A percentile compares a stretch with the other conserved stretches of the same genome.
These are phyloP conservation scores for Dasysyrphus tricinctus DNA, from an alignment of 2,888 invertebrate species.

Conservation along the genomic window DNA sequence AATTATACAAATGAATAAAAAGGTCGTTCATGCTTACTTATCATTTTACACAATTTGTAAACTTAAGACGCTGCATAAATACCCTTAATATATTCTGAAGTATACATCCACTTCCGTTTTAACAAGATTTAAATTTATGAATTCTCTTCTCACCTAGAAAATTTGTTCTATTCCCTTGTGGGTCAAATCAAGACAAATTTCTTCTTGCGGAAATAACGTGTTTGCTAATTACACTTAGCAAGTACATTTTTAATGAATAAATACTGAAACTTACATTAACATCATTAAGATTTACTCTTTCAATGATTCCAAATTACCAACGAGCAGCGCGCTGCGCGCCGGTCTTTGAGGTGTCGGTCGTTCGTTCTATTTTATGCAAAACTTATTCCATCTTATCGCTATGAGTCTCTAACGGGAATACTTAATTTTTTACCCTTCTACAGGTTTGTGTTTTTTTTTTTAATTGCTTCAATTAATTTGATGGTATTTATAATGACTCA, in stretches of 20 bases:
- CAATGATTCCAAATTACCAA: conserved; percentile 4
- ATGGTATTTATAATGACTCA: conserved; percentile 58
- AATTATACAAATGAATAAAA: too few relatives aligned
- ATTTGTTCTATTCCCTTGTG: conserved; percentile 16
- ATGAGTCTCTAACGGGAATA: neutral
- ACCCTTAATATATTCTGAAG: neutral
- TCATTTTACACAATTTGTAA: too few relatives aligned
- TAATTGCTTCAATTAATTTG: conserved; percentile 68
- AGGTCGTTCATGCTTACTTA: too few relatives aligned
- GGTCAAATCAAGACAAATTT: conserved; percentile 2
- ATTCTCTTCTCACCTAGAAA: neutral
- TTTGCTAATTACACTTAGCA: conserved; percentile 18
- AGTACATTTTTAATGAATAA: conserved; percentile 26
- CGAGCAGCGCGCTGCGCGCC: neutral
- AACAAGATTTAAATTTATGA: neutral
- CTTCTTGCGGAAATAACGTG: neutral
- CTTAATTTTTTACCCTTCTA: conserved; percentile 23
- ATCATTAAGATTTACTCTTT: conserved; percentile 23
- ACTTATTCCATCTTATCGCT: neutral
- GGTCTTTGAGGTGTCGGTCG: too few relatives aligned
- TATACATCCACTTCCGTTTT: neutral
- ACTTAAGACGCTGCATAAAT: too few relatives aligned
- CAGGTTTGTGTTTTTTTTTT: conserved; percentile 41
- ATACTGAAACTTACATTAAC: conserved; percentile 25
- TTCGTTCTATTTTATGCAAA: neutral